Conservation (phyloP, 2,113 vertebrate species). For the Corapipo altera region DNA sequence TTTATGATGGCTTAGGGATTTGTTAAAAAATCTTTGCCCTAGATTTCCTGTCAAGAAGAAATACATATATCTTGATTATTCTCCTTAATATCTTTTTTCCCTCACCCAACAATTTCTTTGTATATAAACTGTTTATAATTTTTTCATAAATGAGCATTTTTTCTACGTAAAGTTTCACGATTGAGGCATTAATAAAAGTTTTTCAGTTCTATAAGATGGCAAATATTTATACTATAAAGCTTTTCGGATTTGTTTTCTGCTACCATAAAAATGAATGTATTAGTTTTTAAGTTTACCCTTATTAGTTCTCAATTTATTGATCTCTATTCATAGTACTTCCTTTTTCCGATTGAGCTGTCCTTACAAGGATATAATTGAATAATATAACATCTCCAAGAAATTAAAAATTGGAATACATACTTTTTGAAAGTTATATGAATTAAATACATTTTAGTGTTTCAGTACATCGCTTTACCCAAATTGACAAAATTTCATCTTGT, state of each 20-base stretch:
- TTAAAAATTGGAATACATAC: neutral
- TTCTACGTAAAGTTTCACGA: neutral
- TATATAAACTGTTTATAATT: neutral
- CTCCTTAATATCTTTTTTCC: neutral
- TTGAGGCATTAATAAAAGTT: neutral
- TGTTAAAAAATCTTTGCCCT: neutral
- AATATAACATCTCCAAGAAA: neutral
- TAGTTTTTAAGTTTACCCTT: neutral
- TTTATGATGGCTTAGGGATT: neutral
- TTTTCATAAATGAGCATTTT: neutral
- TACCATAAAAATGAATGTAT: neutral
- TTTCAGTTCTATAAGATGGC: neutral
- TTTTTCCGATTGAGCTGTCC: rapidly evolving
- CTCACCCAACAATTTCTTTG: neutral
- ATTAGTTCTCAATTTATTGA: neutral
- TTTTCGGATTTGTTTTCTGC: neutral
- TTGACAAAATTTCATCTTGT: neutral
- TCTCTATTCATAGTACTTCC: neutral
- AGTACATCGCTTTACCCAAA: neutral
- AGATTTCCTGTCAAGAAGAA: neutral
- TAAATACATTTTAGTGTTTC: neutral
- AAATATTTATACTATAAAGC: neutral
- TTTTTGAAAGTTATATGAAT: neutral
- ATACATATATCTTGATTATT: neutral
- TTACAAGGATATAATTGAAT: neutral